Conservation (phyloP, 30 jellyfish, hydroid and myxozoan genomes). For the Pseudorhiza aurosa region DNA sequence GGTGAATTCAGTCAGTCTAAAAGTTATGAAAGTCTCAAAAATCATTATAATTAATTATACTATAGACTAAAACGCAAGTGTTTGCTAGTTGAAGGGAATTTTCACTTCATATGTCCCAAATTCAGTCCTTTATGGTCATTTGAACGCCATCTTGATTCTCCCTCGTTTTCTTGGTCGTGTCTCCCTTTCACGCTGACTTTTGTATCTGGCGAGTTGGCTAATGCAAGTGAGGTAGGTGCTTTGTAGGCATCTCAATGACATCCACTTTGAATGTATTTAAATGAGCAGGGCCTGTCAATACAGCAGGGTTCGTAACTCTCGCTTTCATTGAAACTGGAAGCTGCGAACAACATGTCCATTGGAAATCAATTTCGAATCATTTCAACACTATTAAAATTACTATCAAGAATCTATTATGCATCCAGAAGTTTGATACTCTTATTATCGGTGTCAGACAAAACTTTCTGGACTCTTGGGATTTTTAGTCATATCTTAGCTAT, state of each 20-base stretch:
- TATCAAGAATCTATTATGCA: no score
- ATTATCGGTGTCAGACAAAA: no score
- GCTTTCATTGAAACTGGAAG: slow-evolving; percentile 74
- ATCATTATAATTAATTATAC: no score
- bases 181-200: slow-evolving; percentile 27
- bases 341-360: background rate
- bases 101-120: slow-evolving; percentile 53
- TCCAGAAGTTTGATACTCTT: no score
- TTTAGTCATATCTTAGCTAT: no score
- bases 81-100: slow-evolving; percentile 39
- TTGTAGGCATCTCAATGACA: slow-evolving; percentile 27
- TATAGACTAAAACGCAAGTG: no score
- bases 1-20: no score
- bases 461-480: no score
- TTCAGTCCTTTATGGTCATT: background rate
- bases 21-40: no score
- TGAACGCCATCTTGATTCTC: background rate
- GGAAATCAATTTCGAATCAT: no score
- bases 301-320: slow-evolving; percentile 68
- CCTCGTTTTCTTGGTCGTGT: background rate
- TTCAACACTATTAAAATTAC: no score
- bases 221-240: slow-evolving; percentile 22
- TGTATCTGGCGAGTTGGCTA: slow-evolving; percentile 54
- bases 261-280: slow-evolving; percentile 35
- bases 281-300: slow-evolving; percentile 68